Base-by-base conservation (phyloP, 2,888 invertebrate genomes). In the Dione vanillae region DNA sequence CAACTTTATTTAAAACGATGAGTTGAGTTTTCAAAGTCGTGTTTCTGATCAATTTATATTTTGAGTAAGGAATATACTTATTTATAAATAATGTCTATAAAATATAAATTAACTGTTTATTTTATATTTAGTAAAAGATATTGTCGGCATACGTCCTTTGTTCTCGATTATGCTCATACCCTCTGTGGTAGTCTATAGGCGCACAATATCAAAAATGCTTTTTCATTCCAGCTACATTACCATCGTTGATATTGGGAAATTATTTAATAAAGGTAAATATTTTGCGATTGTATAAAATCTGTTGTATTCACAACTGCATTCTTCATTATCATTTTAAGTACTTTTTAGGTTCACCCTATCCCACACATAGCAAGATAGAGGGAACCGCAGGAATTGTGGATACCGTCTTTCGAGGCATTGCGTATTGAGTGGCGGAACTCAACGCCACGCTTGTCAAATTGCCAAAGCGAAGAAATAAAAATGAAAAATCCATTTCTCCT, bases 1-100 rank as follows among this genome's bases (percentile, higher is more conserved):
- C 27, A 11, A 37, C 19, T 45, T 61, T 61, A 61, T 61, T 61
- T 61, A 61, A 45, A 61, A 45, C n/a, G 61, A 61, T 61, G 61
- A 61, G 27, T 61, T 45, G 43, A 35, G 45, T 16, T 61, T 61
- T 45, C 45, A 45, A 45, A 45, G 27, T n/a, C 7, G 45, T 45
- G 43, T 35, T 45, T 61, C 45, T 45, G 11, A 45, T 45, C 27
- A 16, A 45, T 61, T 61, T 45, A 61, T 43, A 7, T 45, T 61
- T 43, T n/a, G n/a, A 45, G 11, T 27, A 27, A 45, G 6, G 27
- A 2, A 11, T 45, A 35, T 35, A 45, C 27, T 45, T 61, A 45
- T 45, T 27, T 45, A 27, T 61, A 35, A 56, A 56, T 56, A 56
- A 56, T 56, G 10, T 56, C 56, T 8, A 16, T 40, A 16, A 16